phyloP scores from a whole-genome alignment of 92 coral and sea anemone genomes.

The Meandrina meandrites region DNA sequence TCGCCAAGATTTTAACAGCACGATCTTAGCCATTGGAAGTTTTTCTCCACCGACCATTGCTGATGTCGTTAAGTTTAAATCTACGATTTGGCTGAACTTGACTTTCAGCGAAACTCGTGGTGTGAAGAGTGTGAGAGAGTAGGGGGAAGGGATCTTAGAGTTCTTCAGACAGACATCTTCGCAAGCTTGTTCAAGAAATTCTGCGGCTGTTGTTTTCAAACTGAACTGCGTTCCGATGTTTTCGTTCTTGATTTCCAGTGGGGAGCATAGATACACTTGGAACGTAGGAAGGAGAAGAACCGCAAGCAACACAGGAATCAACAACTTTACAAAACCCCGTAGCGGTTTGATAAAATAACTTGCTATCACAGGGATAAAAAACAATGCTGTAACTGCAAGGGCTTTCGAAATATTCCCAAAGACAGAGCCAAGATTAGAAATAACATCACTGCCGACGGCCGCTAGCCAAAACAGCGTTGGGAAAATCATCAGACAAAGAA shows the following conservation, averaged over 20 bases:
- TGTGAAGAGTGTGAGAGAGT: slow-evolving; percentile 77
- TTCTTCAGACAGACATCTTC: slow-evolving; percentile 75
- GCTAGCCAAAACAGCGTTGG: slow-evolving; percentile 82
- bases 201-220: slow-evolving; percentile 76
- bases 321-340: slow-evolving; percentile 53
- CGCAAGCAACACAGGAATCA: slow-evolving; percentile 60
- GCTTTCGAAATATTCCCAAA: slow-evolving; percentile 66
- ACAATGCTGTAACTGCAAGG: slow-evolving; percentile 34
- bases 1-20: slow-evolving; percentile 82
- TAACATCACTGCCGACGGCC: slow-evolving; percentile 71
- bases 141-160: slow-evolving; percentile 76
- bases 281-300: slow-evolving; percentile 81
- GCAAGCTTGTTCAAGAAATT: slow-evolving; percentile 79
- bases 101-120: slow-evolving; percentile 87
- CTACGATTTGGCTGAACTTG: slow-evolving; percentile 68
- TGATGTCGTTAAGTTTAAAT: slow-evolving; percentile 82
- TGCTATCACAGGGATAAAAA: slow-evolving; percentile 51
- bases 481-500: slow-evolving; percentile 65
- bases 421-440: slow-evolving; percentile 64
- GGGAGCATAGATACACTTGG: slow-evolving; percentile 93
- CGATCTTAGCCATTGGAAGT: slow-evolving; percentile 70
- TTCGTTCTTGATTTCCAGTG: slow-evolving; percentile 83
- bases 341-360: slow-evolving; percentile 61
- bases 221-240: slow-evolving; percentile 90
- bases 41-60: slow-evolving; percentile 73